Evolutionary conservation across 1,140 invertebrate genomes (phyloP).

Genomic region (Cyclina sinensis): DNA sequence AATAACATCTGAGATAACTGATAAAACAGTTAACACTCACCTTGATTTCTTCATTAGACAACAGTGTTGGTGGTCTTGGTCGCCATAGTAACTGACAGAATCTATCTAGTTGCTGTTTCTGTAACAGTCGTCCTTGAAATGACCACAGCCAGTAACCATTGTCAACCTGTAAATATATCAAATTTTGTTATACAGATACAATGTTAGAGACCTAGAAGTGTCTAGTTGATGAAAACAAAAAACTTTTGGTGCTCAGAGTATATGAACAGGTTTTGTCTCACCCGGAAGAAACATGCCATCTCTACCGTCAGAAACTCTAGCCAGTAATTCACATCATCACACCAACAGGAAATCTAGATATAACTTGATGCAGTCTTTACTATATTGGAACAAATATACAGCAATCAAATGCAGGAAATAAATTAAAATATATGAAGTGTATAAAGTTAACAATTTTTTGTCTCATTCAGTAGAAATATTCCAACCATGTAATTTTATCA

Average conservation of each 20-base stretch:
- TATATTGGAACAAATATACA: too few species aligned
- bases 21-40: conserved; percentile 75
- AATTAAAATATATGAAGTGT: too few species aligned
- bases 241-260: neutral
- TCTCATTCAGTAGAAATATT: too few species aligned
- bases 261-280: conserved; percentile 14
- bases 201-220: too few species aligned
- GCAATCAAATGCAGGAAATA: too few species aligned
- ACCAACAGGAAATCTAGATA: too few species aligned
- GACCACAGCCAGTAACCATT: conserved; percentile 99
- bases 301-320: conserved; percentile 28
- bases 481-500: too few species aligned
- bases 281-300: neutral
- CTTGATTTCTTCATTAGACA: conserved; percentile 90
- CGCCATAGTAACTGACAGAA: conserved; percentile 99
- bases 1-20: too few species aligned
- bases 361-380: too few species aligned
- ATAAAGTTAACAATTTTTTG: too few species aligned
- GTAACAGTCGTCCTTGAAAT: conserved; percentile 95
- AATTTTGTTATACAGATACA: too few species aligned
- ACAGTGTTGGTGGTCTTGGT: conserved; percentile 95
- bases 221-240: neutral
- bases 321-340: neutral
- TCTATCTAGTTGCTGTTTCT: conserved; percentile 94
- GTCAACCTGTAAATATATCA: conserved; percentile 89